Conservation (phyloP, 1,140 invertebrate genomes). For the Drosophila ironensis region DNA sequence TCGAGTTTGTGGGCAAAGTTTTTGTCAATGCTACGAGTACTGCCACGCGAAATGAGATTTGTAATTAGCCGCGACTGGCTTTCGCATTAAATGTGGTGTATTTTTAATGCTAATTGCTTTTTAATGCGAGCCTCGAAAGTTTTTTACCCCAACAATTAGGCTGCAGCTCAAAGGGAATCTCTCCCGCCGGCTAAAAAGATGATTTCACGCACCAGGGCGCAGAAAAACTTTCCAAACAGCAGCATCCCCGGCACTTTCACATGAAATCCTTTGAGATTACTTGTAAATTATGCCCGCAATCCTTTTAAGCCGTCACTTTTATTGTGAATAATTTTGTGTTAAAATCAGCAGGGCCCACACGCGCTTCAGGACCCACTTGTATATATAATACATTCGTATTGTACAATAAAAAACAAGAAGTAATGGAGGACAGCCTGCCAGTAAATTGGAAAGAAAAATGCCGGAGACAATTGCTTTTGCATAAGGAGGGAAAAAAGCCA, state of each 20-base stretch:
- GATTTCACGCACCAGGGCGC: slow-evolving; percentile 59
- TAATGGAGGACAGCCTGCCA: neutral
- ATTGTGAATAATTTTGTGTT: slow-evolving; percentile 77
- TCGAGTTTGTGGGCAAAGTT: slow-evolving; percentile 42
- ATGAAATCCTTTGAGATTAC: slow-evolving; percentile 52
- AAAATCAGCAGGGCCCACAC: slow-evolving; percentile 70
- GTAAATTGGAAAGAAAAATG: slow-evolving; percentile 56
- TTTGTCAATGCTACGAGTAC: slow-evolving; percentile 13
- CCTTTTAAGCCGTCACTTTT: slow-evolving; percentile 76
- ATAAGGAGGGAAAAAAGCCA: slow-evolving; percentile 8
- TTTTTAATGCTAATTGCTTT: slow-evolving; percentile 74
- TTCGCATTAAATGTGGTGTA: slow-evolving; percentile 30
- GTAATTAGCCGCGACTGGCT: slow-evolving; percentile 58
- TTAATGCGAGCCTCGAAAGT: slow-evolving; percentile 58
- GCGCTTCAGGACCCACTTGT: slow-evolving; percentile 39
- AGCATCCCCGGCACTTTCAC: slow-evolving; percentile 11
- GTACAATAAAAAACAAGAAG: neutral
- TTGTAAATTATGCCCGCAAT: slow-evolving; percentile 65
- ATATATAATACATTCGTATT: too few species aligned
- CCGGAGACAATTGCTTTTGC: slow-evolving; percentile 63
- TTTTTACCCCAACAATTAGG: slow-evolving; percentile 52
- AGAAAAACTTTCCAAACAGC: slow-evolving; percentile 8
- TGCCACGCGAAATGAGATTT: slow-evolving; percentile 38
- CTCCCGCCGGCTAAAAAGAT: slow-evolving; percentile 33
- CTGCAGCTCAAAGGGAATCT: slow-evolving; percentile 6